Percentiles rank a stretch among this genome's conserved stretches.
These are phyloP conservation scores for Chelidonichthys spinosus DNA, from an alignment of 2,797 vertebrate species.

Conservation along the genomic window DNA sequence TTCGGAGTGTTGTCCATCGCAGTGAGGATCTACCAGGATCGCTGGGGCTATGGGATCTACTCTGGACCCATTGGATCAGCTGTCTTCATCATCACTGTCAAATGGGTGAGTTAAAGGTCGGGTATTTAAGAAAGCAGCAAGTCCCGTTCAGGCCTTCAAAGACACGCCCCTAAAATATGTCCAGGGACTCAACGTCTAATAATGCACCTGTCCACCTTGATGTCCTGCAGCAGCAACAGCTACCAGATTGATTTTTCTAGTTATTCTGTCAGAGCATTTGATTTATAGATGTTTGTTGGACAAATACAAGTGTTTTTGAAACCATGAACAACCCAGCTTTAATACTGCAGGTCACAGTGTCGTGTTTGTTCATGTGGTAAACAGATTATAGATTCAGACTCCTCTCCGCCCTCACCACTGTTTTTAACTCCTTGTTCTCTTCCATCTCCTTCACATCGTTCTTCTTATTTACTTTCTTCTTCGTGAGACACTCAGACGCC, in stretches of 20 bases:
- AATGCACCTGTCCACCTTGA: too few species aligned
- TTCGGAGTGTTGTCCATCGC: conserved; percentile 93
- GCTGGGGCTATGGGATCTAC: conserved; percentile 94
- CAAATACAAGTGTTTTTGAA: too few species aligned
- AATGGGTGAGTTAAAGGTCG: conserved; percentile 87
- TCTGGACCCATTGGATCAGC: conserved; percentile 95
- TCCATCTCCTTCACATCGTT: neutral
- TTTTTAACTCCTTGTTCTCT: neutral
- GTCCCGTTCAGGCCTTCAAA: too few species aligned
- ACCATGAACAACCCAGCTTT: too few species aligned
- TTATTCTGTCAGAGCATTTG: too few species aligned
- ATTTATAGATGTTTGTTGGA: too few species aligned
- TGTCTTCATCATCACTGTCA: conserved; percentile 91
- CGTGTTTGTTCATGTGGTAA: neutral
- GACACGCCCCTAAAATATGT: too few species aligned
- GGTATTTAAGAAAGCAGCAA: too few species aligned
- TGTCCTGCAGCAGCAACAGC: too few species aligned
- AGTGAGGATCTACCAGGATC: conserved; percentile 94
- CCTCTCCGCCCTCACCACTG: too few species aligned
- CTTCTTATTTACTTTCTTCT: neutral
- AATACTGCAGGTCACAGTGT: neutral
- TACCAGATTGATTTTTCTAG: too few species aligned
- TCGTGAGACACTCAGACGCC: neutral
- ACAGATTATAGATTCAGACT: neutral
- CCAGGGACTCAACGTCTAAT: too few species aligned